Percentiles rank a stretch among this genome's conserved stretches.
Conservation (phyloP, 2,797 vertebrate genomes). For the Strix occidentalis region DNA sequence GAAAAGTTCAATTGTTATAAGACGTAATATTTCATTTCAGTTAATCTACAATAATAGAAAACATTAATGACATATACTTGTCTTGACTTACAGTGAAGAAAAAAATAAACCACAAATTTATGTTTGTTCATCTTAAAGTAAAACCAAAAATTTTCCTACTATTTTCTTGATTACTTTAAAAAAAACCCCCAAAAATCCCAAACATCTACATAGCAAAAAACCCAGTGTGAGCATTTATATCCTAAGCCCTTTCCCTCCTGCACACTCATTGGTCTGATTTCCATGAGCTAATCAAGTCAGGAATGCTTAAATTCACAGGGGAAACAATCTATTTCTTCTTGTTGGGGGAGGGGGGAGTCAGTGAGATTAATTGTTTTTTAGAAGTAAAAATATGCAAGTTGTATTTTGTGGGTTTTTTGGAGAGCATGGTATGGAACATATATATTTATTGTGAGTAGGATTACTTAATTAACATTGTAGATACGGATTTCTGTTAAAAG, state of each 20-base stretch:
- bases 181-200: accelerated
- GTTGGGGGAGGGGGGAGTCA: accelerated
- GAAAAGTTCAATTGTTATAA: accelerated
- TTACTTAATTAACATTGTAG: accelerated
- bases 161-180: accelerated
- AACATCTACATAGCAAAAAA: accelerated
- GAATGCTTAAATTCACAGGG: neutral
- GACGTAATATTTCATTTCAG: accelerated
- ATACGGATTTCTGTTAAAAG: accelerated
- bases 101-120: too few species aligned
- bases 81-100: too few species aligned
- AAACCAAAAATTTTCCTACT: accelerated
- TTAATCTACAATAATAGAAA: too few species aligned
- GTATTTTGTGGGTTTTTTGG: too few species aligned
- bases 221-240: neutral
- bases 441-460: accelerated
- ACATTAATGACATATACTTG: too few species aligned
- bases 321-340: accelerated
- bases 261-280: neutral
- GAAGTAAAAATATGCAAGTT: too few species aligned
- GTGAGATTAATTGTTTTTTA: accelerated
- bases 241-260: neutral
- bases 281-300: neutral
- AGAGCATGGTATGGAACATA: accelerated
- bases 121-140: too few species aligned